These are phyloP conservation scores for Danio kyathit DNA, from an alignment of 2,797 vertebrate species.

Conservation along the genomic window DNA sequence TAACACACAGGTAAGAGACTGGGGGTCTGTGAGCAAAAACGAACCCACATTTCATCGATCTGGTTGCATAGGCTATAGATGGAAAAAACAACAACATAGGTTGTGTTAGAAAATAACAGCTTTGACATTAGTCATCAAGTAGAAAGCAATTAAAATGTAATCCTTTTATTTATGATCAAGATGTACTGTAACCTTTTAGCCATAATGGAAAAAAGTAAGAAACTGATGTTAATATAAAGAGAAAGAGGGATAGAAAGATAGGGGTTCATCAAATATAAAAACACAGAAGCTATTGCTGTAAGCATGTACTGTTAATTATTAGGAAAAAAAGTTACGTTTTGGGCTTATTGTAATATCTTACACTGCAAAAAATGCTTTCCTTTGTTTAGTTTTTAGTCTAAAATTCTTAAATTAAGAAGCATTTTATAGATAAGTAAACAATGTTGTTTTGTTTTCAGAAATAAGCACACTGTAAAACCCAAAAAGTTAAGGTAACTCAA, in stretches of 20 bases:
- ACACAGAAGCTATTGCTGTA: neutral
- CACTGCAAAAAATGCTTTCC: too few species aligned
- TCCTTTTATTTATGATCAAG: constrained; percentile 8
- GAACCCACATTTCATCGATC: neutral
- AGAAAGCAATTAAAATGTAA: constrained; percentile 60
- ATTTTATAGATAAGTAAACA: too few species aligned
- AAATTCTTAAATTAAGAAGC: too few species aligned
- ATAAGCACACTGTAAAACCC: too few species aligned
- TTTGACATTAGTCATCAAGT: constrained; percentile 30
- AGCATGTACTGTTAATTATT: neutral
- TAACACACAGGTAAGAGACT: constrained; percentile 77
- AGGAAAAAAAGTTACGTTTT: neutral
- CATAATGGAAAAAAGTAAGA: neutral
- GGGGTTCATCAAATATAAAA: neutral
- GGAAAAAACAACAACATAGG: neutral
- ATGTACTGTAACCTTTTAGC: constrained; percentile 11
- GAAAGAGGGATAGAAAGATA: neutral
- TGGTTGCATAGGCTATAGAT: neutral
- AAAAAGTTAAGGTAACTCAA: too few species aligned
- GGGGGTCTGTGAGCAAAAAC: constrained; percentile 15
- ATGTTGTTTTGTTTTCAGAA: too few species aligned
- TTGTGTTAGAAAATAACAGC: constrained; percentile 4
- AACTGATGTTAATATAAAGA: constrained; percentile 6
- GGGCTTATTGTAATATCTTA: constrained; percentile 5
- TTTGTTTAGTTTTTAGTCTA: too few species aligned